Evolutionary conservation across 2,888 invertebrate species (phyloP), one percentile per base, ranked within the genome.

Genomic region (Vannuccia rotundouncinata): DNA sequence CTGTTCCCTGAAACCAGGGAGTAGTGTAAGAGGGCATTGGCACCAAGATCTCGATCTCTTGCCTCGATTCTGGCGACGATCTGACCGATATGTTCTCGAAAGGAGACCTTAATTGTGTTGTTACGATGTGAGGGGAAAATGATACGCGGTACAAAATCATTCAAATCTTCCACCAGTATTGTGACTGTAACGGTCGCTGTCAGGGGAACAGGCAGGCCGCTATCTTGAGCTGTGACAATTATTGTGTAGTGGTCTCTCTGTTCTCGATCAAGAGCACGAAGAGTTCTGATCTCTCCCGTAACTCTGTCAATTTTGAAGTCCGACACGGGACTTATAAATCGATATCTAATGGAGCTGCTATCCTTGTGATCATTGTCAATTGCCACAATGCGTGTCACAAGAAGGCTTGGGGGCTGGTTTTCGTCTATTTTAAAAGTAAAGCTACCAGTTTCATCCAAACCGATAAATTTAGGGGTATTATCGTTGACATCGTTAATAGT

Each of bases 11-110:
- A 27, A 2, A 75, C 17, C 13, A 75, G 17, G 17, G 29, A 31
- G 31, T 75, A 75, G 30, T 75, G 75, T 10, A 75, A 29, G n/a
- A 75, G 30, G 2, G 75, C 75, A 29, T 75, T 75, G 30, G 29
- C 5, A 2, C 75, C 75, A 2, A 17, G 17, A 27, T 75, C 75
- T n/a, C 13, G 30, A 22, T 75, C 75, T 2, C 29, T 5, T 10
- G 75, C 75, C 17, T 75, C 29, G 31, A 75, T 75, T 5, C 75
- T 22, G 2, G 75, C 75, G 1, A 75, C 75, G 1, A 31, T 31
- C 29, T 75, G 30, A 2, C 75, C 75, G 2, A 75, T 29, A 2
- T 31, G 29, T 29, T 75, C 75, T 2, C 22, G 29, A 31, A 22
- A 75, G 31, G 75, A 75, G 30, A 75, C 29, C 2, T 22, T 2